A percentile compares a stretch with the other conserved stretches of the same genome.
These are phyloP conservation scores for Oreochromis spilurus DNA, from an alignment of 2,113 vertebrate species.

Conservation along the genomic window DNA sequence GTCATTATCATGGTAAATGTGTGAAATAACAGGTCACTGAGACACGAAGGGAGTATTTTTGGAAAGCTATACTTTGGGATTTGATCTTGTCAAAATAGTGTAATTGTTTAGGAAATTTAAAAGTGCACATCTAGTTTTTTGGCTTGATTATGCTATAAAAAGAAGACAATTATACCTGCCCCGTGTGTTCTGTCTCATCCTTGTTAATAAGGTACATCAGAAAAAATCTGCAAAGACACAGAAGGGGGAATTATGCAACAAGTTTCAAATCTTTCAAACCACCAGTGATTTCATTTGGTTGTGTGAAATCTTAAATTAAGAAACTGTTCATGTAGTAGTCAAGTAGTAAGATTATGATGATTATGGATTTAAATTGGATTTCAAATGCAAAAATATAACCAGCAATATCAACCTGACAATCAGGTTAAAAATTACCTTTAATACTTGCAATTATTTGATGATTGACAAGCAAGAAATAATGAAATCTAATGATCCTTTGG, in stretches of 20 bases:
- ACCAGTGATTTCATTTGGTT: not conserved
- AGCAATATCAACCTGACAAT: not conserved
- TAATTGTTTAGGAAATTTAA: not conserved
- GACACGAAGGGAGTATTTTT: not conserved
- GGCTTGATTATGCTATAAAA: not conserved
- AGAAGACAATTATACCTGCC: slow-evolving; percentile 63
- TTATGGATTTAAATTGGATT: not conserved
- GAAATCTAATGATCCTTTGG: not conserved
- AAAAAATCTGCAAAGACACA: slow-evolving; percentile 66
- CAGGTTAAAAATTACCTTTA: not conserved
- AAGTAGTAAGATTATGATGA: not conserved
- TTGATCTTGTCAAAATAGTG: not conserved
- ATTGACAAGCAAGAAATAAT: not conserved
- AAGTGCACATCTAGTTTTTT: not conserved
- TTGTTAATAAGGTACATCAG: slow-evolving; percentile 78
- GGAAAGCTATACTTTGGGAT: not conserved
- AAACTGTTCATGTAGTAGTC: not conserved
- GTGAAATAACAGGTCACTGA: slow-evolving; percentile 24
- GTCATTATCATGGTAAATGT: slow-evolving; percentile 1
- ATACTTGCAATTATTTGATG: not conserved
- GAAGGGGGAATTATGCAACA: not conserved
- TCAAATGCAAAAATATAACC: not conserved
- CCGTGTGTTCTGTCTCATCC: slow-evolving; percentile 75
- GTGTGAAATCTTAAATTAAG: not conserved
- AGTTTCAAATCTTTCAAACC: not conserved